Evolutionary conservation across 2,113 vertebrate genomes (phyloP).

Genomic region (Apteryx owenii): DNA sequence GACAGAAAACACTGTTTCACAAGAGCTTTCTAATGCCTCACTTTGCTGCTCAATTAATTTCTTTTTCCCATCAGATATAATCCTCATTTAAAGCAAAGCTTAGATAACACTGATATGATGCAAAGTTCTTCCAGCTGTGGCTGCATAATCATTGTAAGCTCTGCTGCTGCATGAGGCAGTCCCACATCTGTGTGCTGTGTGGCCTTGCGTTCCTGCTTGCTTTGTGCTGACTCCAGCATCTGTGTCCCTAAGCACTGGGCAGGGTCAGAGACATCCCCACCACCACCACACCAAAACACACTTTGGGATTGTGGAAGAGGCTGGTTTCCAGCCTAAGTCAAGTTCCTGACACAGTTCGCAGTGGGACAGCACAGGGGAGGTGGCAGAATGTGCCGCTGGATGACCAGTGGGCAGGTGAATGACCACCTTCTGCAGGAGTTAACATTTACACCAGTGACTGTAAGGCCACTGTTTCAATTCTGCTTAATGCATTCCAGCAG

Average conservation of each 20-base stretch:
- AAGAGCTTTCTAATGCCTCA: neutral
- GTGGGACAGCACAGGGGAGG: neutral
- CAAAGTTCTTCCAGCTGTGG: neutral
- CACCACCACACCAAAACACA: no score
- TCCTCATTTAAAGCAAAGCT: neutral
- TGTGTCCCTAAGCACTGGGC: neutral
- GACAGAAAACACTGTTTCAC: neutral
- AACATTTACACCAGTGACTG: neutral
- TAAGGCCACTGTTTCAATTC: neutral
- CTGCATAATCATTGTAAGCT: neutral
- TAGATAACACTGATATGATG: neutral
- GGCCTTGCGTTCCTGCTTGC: neutral
- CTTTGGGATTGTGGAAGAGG: neutral
- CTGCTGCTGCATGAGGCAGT: neutral
- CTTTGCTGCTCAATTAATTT: neutral
- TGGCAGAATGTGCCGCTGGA: neutral
- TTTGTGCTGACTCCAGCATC: neutral
- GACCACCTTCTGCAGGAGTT: neutral
- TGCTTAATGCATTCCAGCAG: neutral
- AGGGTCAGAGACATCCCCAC: neutral
- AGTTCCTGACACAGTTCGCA: neutral
- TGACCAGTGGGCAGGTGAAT: neutral
- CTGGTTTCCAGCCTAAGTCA: neutral
- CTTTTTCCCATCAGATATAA: neutral
- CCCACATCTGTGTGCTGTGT: no score